Evolutionary conservation across 2,113 vertebrate species (phyloP), one percentile per base, ranked within the genome.

Genomic region (Craseonycteris thonglongyai): DNA sequence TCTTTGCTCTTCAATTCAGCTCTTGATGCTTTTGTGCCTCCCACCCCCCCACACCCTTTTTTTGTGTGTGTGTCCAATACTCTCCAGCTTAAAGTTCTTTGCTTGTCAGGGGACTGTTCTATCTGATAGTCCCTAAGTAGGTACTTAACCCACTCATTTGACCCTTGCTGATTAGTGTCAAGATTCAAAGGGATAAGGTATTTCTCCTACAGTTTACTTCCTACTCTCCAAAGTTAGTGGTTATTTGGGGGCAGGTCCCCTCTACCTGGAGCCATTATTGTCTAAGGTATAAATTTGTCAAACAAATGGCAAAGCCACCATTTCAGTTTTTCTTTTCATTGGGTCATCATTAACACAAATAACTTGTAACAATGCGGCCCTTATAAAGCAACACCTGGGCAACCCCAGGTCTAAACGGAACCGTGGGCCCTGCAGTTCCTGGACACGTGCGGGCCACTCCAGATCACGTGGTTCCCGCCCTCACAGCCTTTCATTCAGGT

Each of bases 401-500:
- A 8, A 4, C 10, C 30, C 26, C 4, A 63, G 38, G 45, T 4
- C 42, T 24, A 63, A 33, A 58, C 19, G 19, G 16, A 35, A 21
- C 16, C 42, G 38, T 10, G 7, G 51, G 10, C 1, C 9, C 35
- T 6, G 49, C 74, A 33, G 9, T 33, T 7, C 22, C 16, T 6
- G 26, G 3, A 10, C 24, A 12, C 3, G 35, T 40, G 8, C 1
- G 0, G 22, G 26, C 59, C 33, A 0, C 12, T 68, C 54, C 40
- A 6, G 56, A 18, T 14, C 56, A 42, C 35, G 68, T 4, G 22
- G 30, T 12, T 6, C 0, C 0, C 7, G 0, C 26, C 0, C n/a
- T n/a, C n/a, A n/a, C n/a, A 19, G 66, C 68, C 28, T 42, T 40
- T 15, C 38, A 2, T 35, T 71, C 7, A 21, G 33, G 42, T 21